A percentile compares a stretch with the other conserved stretches of the same genome.
These are phyloP conservation scores for Lucifuga dentata DNA, from an alignment of 2,113 vertebrate genomes.

Conservation along the genomic window DNA sequence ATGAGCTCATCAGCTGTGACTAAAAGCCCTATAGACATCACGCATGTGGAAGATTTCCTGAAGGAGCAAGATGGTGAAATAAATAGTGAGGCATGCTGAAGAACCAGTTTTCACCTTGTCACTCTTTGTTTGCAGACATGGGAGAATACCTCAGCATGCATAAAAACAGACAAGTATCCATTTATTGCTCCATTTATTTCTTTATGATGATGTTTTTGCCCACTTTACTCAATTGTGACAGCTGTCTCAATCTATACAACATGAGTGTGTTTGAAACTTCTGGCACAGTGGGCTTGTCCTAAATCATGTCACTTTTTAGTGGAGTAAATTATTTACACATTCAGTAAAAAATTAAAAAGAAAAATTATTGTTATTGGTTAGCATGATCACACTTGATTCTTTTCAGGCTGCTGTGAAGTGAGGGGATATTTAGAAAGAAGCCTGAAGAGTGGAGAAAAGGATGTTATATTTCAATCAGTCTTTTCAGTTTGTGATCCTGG, in stretches of 20 bases:
- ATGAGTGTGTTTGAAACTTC: neutral
- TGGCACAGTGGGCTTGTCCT: neutral
- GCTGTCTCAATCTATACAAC: no score
- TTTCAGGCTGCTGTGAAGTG: slow-evolving; percentile 44
- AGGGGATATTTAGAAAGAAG: slow-evolving; percentile 65
- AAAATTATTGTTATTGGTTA: slow-evolving; percentile 1
- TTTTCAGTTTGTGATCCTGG: slow-evolving; percentile 47
- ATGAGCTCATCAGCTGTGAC: slow-evolving; percentile 23
- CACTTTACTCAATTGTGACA: neutral
- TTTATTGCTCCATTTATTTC: neutral
- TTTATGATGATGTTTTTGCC: neutral
- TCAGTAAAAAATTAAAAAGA: slow-evolving; percentile 6
- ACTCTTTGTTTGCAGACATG: slow-evolving; percentile 15
- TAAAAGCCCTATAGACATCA: slow-evolving; percentile 9
- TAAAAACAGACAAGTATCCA: no score
- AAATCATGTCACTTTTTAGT: neutral
- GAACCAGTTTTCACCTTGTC: slow-evolving; percentile 60
- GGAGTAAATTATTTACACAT: slow-evolving; percentile 11
- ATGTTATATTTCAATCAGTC: slow-evolving; percentile 68
- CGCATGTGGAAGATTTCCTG: slow-evolving; percentile 33
- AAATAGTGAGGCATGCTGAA: slow-evolving; percentile 57
- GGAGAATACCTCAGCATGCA: neutral
- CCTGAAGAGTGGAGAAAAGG: slow-evolving; percentile 33
- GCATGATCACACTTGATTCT: slow-evolving; percentile 27
- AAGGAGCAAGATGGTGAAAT: neutral